phyloP scores from a whole-genome alignment of 2,888 invertebrate genomes.

The Hartigia nigra region DNA sequence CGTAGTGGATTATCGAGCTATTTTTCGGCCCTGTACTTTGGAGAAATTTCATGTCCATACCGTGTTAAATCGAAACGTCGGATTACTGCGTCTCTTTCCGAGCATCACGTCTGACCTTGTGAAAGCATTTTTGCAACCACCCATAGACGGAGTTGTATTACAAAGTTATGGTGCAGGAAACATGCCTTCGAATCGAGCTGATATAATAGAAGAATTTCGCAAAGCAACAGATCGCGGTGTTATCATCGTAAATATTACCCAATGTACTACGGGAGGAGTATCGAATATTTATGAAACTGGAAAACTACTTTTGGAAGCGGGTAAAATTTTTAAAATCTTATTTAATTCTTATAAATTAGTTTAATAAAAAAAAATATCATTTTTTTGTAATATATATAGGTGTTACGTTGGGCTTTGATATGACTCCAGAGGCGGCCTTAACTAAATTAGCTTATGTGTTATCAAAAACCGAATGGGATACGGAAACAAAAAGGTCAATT shows the following conservation, averaged over 20 bases:
- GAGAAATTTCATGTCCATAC: constrained; percentile 79
- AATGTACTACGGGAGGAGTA: constrained; percentile 88
- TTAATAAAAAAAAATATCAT: not conserved
- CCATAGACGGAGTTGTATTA: constrained; percentile 86
- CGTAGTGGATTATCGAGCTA: constrained; percentile 73
- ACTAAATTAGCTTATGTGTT: constrained; percentile 92
- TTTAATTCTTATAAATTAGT: not conserved
- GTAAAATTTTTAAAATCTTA: constrained; percentile 32
- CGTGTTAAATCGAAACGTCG: constrained; percentile 85
- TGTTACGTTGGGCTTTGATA: constrained; percentile 84
- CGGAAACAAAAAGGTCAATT: constrained; percentile 77
- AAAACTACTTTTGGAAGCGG: constrained; percentile 64
- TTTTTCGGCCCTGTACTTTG: constrained; percentile 73
- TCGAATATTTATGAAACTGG: constrained; percentile 87
- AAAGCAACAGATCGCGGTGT: constrained; percentile 81
- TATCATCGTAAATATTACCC: constrained; percentile 91
- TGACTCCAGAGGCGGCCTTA: constrained; percentile 95
- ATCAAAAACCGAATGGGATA: constrained; percentile 78
- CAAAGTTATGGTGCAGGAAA: constrained; percentile 96
- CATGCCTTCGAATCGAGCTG: constrained; percentile 85
- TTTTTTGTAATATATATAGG: constrained; percentile 68
- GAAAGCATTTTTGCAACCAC: constrained; percentile 78
- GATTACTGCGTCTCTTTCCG: constrained; percentile 88
- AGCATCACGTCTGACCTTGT: constrained; percentile 86
- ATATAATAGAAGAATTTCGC: constrained; percentile 79